Percentiles rank a stretch among this genome's conserved stretches.
Conservation (phyloP, 1,140 invertebrate genomes). For the Lysiphlebus fabarum region DNA sequence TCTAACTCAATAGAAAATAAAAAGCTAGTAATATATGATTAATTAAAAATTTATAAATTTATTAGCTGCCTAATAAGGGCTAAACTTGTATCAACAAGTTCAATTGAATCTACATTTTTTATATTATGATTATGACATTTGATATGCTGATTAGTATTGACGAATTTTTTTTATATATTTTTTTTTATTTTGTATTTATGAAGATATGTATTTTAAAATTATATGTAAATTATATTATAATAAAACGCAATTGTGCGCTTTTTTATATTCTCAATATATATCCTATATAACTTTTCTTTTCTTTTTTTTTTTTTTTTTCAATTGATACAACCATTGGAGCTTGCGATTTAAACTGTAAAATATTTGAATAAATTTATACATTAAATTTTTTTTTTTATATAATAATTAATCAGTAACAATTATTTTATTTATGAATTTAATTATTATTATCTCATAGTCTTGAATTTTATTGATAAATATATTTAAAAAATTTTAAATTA, state of each 20-base stretch:
- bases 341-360: too few relatives aligned
- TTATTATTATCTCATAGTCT: too few relatives aligned
- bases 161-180: background rate
- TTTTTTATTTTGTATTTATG: background rate
- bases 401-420: too few relatives aligned
- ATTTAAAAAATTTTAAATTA: slow-evolving; percentile 4
- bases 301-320: slow-evolving; percentile 17
- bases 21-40: too few relatives aligned
- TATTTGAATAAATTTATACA: too few relatives aligned
- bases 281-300: background rate
- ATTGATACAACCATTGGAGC: slow-evolving; percentile 50
- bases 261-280: background rate
- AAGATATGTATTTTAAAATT: background rate
- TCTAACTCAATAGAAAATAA: too few relatives aligned
- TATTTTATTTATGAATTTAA: too few relatives aligned
- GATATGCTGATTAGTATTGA: slow-evolving; percentile 3
- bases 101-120: too few relatives aligned
- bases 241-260: background rate
- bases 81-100: too few relatives aligned
- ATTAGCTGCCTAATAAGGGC: slow-evolving; percentile 22
- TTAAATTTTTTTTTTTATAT: too few relatives aligned
- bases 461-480: slow-evolving; percentile 3
- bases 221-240: background rate
- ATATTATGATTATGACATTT: background rate
- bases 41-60: background rate